Evolutionary conservation across 2,113 vertebrate genomes (phyloP), one percentile per base, ranked within the genome.

Genomic region (Apaloderma vittatum): DNA sequence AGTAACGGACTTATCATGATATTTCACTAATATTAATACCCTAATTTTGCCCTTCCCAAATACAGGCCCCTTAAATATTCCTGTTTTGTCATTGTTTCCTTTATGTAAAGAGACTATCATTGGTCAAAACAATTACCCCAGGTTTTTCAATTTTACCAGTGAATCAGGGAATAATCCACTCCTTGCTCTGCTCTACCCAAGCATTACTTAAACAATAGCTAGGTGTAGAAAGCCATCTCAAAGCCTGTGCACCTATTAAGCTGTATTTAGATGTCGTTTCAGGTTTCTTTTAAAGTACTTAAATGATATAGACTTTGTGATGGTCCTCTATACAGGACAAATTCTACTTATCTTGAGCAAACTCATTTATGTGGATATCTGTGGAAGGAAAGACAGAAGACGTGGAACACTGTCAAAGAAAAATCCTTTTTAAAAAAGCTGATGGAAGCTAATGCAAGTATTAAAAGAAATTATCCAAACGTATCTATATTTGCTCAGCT

Each of bases 401-500:
- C 26, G 20, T 63, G 30, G 22, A 70, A 80, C 5, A 51, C 1
- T 86, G 62, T 88, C 40, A 93, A 83, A 87, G 27, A 78, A 88
- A 95, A 88, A 83, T 71, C n/a, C 7, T 51, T 67, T 65, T 58
- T 55, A 73, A 80, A 67, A 74, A 91, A 67, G 43, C 43, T 86
- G 57, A 79, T 57, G 57, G 27, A 93, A 76, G 32, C 57, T 80
- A 93, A 79, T 78, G 27, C 4, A 93, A 89, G 65, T 80, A 96
- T 94, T 96, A 83, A 94, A 83, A 86, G n/a, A 72, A 80, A 83
- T 95, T 93, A 90, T 63, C 88, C 72, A 95, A 93, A 95, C 83
- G 71, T 80, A 93, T 94, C 90, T 90, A 11, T 90, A 88, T 92
- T 93, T 92, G 63, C 81, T 93, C 51, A 86, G 67, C 58, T 77